Base-by-base conservation (phyloP, 2,797 vertebrate species). In the Parauchenoglanis ngamensis region DNA sequence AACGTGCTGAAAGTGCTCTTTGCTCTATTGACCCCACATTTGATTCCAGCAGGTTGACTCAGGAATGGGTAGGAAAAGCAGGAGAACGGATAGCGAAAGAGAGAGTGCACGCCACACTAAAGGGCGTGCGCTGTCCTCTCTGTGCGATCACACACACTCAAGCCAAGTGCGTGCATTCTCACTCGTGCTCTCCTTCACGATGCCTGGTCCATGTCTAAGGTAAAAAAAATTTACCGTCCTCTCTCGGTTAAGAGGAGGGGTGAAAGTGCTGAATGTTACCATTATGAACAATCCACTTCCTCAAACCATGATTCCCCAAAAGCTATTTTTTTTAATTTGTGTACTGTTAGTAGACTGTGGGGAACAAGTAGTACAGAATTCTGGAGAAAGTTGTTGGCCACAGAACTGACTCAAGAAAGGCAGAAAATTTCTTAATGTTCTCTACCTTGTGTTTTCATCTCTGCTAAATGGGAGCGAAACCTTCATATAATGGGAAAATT, bases 31-130 rank as follows among this genome's bases (percentile, higher is more conserved):
- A 96, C 95, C 94, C 92, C 94, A 84, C 94, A 92, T 96, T 96
- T 96, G 95, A 96, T 96, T 93, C 93, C 96, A 95, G 94, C 96
- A 96, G 96, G 96, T 96, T 96, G 94, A 92, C 95, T 94, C 94
- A 94, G 91, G 94, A 95, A 94, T 96, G 94, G 93, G 94, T 95
- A 95, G 92, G 94, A 94, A 95, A 93, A 88, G 89, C 86, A 89
- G 87, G 87, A 89, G 90, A 92, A 88, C 84, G 91, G 91, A 92
- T 87, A 92, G 90, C 89, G 90, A 90, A 78, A 91, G 91, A 85
- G 89, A 90, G 90, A 83, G 90, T 89, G 92, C 85, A 93, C 92
- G 90, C 92, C 93, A 92, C 86, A 90, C 88, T 94, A 94, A 92
- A 94, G 94, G 93, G 86, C 93, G 90, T 95, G 92, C 92, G 93